Conservation (phyloP, 2,888 invertebrate genomes). For the Drosophila mercatorum region DNA sequence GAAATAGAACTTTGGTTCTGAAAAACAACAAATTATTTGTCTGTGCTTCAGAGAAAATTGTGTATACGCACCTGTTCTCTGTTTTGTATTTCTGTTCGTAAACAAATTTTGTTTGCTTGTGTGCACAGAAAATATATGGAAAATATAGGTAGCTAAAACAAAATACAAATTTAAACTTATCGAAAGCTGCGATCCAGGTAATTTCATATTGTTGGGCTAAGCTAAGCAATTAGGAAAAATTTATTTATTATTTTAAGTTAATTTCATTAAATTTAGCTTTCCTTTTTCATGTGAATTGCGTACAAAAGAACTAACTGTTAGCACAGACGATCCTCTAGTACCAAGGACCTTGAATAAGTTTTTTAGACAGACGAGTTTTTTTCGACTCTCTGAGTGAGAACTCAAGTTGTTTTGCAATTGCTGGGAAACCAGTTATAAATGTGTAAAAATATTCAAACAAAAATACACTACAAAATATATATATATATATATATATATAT, state of each 20-base stretch:
- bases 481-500: neutral
- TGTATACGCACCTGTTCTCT: slow-evolving; percentile 30
- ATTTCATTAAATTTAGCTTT: neutral
- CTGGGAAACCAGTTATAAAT: slow-evolving; percentile 55
- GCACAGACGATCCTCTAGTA: neutral
- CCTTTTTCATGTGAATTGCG: too few relatives aligned
- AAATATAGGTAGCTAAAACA: neutral
- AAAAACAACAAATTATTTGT: slow-evolving; percentile 25
- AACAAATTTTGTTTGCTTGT: slow-evolving; percentile 56
- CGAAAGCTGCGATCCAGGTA: slow-evolving; percentile 10
- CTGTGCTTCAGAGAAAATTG: slow-evolving; percentile 16
- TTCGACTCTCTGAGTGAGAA: neutral
- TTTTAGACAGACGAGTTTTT: slow-evolving; percentile 1
- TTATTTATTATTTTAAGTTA: neutral
- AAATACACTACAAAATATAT: neutral
- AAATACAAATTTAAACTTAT: neutral
- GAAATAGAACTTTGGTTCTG: slow-evolving; percentile 23
- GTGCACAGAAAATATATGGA: neutral
- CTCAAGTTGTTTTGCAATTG: slow-evolving; percentile 24
- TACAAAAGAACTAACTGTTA: neutral
- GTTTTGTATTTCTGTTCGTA: slow-evolving; percentile 61
- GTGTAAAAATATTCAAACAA: slow-evolving; percentile 19
- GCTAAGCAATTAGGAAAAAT: neutral
- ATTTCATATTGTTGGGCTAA: neutral
- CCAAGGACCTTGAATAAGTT: slow-evolving; percentile 42